Conservation (phyloP, 1,140 invertebrate genomes). For the Euura saliciscinereae region DNA sequence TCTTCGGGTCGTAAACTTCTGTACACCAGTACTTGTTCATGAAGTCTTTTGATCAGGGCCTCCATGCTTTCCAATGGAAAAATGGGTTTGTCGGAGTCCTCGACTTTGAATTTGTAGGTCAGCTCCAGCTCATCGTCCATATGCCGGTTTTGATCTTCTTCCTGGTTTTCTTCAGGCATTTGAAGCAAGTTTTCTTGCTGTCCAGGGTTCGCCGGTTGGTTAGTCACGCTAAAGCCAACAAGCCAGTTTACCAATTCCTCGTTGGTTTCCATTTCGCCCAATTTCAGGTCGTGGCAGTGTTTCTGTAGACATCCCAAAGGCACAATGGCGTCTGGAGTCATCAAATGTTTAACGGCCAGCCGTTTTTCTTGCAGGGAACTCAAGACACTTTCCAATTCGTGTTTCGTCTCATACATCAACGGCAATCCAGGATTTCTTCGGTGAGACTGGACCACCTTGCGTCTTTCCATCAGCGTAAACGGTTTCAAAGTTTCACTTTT, state of each 20-base stretch:
- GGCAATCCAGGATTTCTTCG: neutral
- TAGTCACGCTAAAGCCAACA: neutral
- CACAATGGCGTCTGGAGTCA: neutral
- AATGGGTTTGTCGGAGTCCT: neutral
- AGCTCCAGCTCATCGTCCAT: neutral
- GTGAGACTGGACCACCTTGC: neutral
- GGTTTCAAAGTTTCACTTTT: constrained; percentile 63
- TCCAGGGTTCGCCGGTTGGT: neutral
- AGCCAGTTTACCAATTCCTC: neutral
- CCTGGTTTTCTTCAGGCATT: neutral
- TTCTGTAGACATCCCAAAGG: neutral
- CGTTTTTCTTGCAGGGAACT: constrained; percentile 65
- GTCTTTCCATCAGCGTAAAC: constrained; percentile 43
- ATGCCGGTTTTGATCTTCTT: neutral
- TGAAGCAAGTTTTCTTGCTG: neutral
- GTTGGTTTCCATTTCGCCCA: neutral
- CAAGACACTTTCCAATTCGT: constrained; percentile 50
- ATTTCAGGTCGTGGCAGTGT: neutral
- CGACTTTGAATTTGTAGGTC: neutral
- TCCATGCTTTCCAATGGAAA: neutral
- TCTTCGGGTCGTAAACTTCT: neutral
- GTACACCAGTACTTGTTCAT: neutral
- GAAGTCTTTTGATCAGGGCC: neutral
- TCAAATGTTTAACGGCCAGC: constrained; percentile 74
- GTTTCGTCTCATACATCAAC: neutral